Base-by-base conservation (phyloP, 1,140 invertebrate genomes). In the Gryllus bimaculatus region DNA sequence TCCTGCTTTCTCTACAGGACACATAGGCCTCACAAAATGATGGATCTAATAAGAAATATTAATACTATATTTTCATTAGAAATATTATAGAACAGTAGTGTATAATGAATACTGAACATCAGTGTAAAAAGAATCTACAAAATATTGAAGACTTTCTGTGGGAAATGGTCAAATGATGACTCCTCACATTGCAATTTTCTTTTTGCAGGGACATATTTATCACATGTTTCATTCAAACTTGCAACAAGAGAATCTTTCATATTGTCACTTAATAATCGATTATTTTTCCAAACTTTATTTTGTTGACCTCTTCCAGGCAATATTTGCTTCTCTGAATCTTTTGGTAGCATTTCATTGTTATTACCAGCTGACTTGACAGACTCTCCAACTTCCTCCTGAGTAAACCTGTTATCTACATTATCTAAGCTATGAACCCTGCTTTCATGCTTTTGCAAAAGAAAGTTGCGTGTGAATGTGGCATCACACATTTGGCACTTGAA, bases 391-490 rank as follows among this genome's bases (percentile, higher is more conserved):
- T 66, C 54, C 54, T 66, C 54, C 18, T 18, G 54, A 66, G 54
- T 18, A 7, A 10, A 10, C 10, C 18, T 66, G 10, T 66, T 66
- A 10, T 66, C 54, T 13, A 18, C 54, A 66, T 18, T 48, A 15
- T 77, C 8, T 8, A 48, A n/a, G 74, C 48, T 75, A 66, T 79
- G 78, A 47, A 79, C 21, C 73, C 73, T 79, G 21, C 47, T 75
- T 74, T 83, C 76, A 81, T 86, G 85, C 81, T 86, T 86, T 81
- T 85, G 83, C 73, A 86, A 80, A 20, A 86, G 80, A 80, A 85
- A 86, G 77, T 85, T 86, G 48, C 85, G 81, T 12, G 85, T 86
- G 81, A 83, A 83, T 39, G 80, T 82, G 7, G 82, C 83, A 26
- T 78, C 21, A 77, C 83, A 83, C 18, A 80, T 47, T 12, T 73